A percentile compares a stretch with the other conserved stretches of the same genome.
phyloP scores from a whole-genome alignment of 2,113 vertebrate genomes.

The chimpanzee (Pan troglodytes) region NHGRI_mPanTro3-v2.1_pri NC_072417.2:92407001-92407500 shows the following conservation, averaged over 20 bases:
- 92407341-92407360: too few relatives aligned
- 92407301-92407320: accelerated
- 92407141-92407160: accelerated
- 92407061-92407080: accelerated
- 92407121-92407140: not conserved
- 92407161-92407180: accelerated
- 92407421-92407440: not conserved
- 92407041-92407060: not conserved
- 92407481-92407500: accelerated
- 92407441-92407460: accelerated
- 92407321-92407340: accelerated
- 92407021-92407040: not conserved
- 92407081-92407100: accelerated
- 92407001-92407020: not conserved
- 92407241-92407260: accelerated
- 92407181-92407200: accelerated
- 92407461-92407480: not conserved
- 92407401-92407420: constrained; percentile 20
- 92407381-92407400: not conserved
- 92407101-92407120: not conserved
- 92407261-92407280: not conserved
- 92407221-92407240: not conserved
- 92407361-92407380: not conserved
- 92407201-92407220: not conserved
- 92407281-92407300: not conserved